Conservation (phyloP, 2,113 vertebrate species). For the Anarhynchus alexandrinus region DNA sequence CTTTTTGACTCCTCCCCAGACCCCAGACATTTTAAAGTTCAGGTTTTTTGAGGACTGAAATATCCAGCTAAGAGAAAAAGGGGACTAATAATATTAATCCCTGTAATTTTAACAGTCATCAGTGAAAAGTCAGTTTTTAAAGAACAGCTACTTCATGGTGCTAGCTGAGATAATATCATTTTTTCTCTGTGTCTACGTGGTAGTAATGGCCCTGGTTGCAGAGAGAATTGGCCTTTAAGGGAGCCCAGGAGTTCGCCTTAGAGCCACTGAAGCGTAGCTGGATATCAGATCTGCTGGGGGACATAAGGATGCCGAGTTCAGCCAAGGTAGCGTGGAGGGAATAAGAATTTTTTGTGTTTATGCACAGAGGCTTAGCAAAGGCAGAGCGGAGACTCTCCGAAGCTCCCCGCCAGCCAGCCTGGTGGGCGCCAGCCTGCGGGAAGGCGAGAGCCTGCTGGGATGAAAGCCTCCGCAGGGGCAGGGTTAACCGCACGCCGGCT, state of each 20-base stretch:
- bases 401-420: background rate
- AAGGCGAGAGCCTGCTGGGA: background rate
- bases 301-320: background rate
- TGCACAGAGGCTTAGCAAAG: background rate
- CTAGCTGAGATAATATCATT: background rate
- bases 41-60: background rate
- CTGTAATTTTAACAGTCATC: background rate
- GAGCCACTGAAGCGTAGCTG: background rate
- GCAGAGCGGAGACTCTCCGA: background rate
- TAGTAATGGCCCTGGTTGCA: background rate
- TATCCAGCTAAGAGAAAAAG: background rate
- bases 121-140: constrained; percentile 35
- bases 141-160: background rate
- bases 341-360: background rate
- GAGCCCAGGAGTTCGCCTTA: background rate
- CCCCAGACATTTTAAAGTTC: constrained; percentile 28
- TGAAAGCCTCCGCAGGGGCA: rapidly evolving
- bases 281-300: background rate
- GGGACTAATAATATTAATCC: constrained; percentile 47
- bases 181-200: background rate
- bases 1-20: constrained; percentile 28
- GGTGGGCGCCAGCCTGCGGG: background rate
- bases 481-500: background rate
- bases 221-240: background rate
- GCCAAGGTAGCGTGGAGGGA: background rate